Base-by-base conservation (phyloP, 2,113 vertebrate genomes). In the Vicugna pacos region DNA sequence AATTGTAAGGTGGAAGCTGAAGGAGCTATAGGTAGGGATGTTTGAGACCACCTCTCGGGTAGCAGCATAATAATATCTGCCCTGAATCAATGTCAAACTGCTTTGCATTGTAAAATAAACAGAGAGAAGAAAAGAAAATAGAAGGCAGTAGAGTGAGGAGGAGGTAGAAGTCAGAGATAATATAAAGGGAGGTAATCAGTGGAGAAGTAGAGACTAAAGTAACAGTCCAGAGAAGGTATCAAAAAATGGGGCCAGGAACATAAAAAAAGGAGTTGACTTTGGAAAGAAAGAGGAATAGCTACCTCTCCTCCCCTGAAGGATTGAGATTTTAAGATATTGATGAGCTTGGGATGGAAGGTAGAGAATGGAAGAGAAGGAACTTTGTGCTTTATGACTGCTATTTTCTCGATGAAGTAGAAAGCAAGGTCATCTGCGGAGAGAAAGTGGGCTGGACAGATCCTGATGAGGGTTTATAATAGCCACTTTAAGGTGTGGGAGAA, bases 391-490 rank as follows among this genome's bases (percentile, higher is more conserved):
- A n/a, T 79, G 35, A 60, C 26, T 67, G 67, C 1, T 73, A 2
- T 94, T 91, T 96, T 87, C 48, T 89, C 12, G 19, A 7, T 82
- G 56, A 72, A n/a, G 28, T 48, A 73, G 75, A 35, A 60, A 32
- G 79, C 60, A 93, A 93, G 35, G 79, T 91, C 79, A 65, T 82
- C 14, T 54, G 76, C 1, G 22, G 76, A 52, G 56, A 89, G 28
- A 60, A n/a, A 87, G 26, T 75, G 58, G 76, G 46, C 42, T 89
- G 80, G 28, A 62, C 56, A 73, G 32, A 75, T 79, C 62, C 77
- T 77, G 58, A 91, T 89, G 87, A 89, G 35, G 26, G 77, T 72
- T 89, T 73, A 19, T 82, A 86, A 83, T 56, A 81, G 67, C 65
- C 81, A 76, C 70, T 80, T 89, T 16, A 73, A 13, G 26, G 38